These are phyloP conservation scores for Sphenopsis melanotis DNA, from an alignment of 2,797 vertebrate species.

Conservation along the genomic window DNA sequence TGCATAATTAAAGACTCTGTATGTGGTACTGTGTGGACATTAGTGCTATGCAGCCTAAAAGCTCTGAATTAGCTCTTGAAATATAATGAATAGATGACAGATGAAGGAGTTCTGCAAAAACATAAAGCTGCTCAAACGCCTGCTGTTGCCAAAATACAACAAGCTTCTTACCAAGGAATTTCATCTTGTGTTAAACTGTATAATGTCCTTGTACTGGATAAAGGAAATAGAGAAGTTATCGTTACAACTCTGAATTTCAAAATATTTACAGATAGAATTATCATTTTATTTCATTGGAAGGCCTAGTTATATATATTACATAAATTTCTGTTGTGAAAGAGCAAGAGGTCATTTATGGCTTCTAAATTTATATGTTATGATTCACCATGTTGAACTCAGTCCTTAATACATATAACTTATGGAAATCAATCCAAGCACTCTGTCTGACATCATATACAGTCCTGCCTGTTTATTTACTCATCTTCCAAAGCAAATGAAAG, in stretches of 20 bases:
- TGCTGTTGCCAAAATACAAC: neutral
- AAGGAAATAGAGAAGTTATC: neutral
- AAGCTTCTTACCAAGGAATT: neutral
- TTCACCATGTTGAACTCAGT: neutral
- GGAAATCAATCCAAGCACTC: neutral
- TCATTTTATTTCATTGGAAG: neutral
- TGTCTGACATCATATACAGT: neutral
- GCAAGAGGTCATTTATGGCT: neutral
- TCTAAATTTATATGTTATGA: neutral
- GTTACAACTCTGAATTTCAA: neutral
- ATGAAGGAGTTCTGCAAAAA: neutral
- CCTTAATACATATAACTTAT: neutral
- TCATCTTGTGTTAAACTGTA: neutral
- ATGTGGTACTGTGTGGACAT: neutral
- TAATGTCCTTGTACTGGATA: neutral
- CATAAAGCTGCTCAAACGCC: neutral
- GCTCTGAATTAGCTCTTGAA: neutral
- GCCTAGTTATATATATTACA: neutral
- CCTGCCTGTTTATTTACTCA: neutral
- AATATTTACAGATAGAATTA: neutral
- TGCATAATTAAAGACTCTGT: conserved; percentile 7
- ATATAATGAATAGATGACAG: neutral
- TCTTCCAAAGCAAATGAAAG: neutral
- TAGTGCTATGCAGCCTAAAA: neutral
- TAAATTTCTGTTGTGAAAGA: neutral